Evolutionary conservation across 2,888 invertebrate species (phyloP), one percentile per base, ranked within the genome.

Genomic region (Diadromus collaris): DNA sequence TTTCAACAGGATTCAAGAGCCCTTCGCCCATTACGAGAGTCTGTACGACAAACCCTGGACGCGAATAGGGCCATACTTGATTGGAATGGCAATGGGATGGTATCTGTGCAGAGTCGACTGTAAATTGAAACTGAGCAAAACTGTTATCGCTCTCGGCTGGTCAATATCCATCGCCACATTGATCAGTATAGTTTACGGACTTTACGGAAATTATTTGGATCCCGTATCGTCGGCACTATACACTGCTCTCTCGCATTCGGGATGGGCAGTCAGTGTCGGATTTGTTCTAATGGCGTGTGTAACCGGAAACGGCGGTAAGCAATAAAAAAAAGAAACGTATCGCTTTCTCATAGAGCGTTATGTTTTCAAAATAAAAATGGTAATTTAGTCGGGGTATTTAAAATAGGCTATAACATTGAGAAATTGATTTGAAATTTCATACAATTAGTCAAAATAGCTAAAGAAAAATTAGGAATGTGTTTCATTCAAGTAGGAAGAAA

Each of bases 261-360:
- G 90, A 69, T 92, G 92, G 92, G 90, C 91, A 3, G 80, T 91
- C 71, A 89, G 91, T 4, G 81, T 92, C 19, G 89, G 91, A 32
- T 92, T 92, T 91, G 87, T 91, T 48, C 86, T 92, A 61, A 85
- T 92, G 6, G 91, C 91, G 13, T 91, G 91, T 75, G 89, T 91
- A 48, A 91, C 92, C 4, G 90, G 91, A 60, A 87, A 92, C 83
- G 91, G 91, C 79, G 91, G 92, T 92, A 85, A 83, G 86, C 38
- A 41, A 5, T 41, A 19, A 13, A 24, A 13, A 24, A 27, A 10
- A 10, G 6, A 21, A 41, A 60, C 3, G 34, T 41, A 60, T 6
- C 68, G 3, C 19, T 63, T 6, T 9, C 6, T 29, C 13, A 16
- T 41, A 1, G 5, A 41, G 38, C 3, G 5, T 6, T 16, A 41